Conservation (phyloP, 2,113 vertebrate genomes). For the Cervus canadensis region DNA sequence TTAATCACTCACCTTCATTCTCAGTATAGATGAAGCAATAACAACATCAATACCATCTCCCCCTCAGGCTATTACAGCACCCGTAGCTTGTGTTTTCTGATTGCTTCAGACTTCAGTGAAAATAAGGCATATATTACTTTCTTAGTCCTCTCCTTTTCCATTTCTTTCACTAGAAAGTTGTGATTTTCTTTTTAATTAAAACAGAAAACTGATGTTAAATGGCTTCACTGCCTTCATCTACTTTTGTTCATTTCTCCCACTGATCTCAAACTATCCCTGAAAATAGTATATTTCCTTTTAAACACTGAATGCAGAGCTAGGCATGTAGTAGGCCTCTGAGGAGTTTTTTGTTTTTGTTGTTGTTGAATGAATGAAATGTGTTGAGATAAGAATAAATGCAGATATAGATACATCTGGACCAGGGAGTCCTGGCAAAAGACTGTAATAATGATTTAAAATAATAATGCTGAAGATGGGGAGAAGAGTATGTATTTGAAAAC, state of each 20-base stretch:
- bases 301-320: background rate
- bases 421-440: background rate
- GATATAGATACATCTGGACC: background rate
- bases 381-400: background rate
- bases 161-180: background rate
- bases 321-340: background rate
- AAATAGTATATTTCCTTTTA: background rate
- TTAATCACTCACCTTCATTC: constrained; percentile 28
- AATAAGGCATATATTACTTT: constrained; percentile 29
- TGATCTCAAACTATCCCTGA: background rate
- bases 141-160: background rate
- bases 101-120: constrained; percentile 23
- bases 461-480: background rate
- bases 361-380: background rate
- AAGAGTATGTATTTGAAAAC: background rate
- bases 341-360: background rate
- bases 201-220: background rate
- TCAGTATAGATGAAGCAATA: constrained; percentile 51
- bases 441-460: background rate
- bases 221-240: background rate
- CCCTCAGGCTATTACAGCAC: background rate
- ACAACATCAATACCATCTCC: constrained; percentile 25
- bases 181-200: constrained; percentile 26
- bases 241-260: background rate
- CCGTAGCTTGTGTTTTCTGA: constrained; percentile 19